Evolutionary conservation across 1,140 invertebrate species (phyloP).

Genomic region (Tetraneura akinire): DNA sequence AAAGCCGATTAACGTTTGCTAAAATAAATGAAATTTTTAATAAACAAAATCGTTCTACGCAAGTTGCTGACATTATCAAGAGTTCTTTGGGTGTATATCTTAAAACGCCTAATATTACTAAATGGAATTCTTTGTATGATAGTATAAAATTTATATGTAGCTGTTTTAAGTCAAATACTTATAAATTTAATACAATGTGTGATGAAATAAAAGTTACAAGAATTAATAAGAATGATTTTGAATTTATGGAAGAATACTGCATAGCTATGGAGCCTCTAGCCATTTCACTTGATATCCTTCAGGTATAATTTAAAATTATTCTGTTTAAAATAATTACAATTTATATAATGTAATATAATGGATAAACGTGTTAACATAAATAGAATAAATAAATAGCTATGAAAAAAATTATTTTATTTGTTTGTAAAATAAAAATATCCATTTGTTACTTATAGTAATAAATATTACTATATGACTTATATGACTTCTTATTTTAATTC

Average conservation of each 20-base stretch:
- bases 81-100: neutral
- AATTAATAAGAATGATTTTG: neutral
- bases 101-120: neutral
- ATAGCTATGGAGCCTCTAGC: neutral
- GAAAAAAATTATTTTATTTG: no score
- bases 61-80: neutral
- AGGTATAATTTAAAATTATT: neutral
- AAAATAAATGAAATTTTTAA: neutral
- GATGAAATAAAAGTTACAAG: neutral
- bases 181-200: slow-evolving; percentile 1
- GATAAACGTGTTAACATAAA: no score
- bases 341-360: neutral
- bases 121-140: neutral
- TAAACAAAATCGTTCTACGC: neutral
- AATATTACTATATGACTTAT: no score
- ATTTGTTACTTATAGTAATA: no score
- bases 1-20: neutral
- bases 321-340: neutral
- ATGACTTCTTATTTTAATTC: no score
- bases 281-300: slow-evolving; percentile 7
- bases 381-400: no score
- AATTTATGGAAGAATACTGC: neutral
- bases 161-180: neutral
- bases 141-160: neutral
- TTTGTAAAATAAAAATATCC: no score